phyloP scores from a whole-genome alignment of 1,140 invertebrate species.

The Scaptomyza montana region DNA sequence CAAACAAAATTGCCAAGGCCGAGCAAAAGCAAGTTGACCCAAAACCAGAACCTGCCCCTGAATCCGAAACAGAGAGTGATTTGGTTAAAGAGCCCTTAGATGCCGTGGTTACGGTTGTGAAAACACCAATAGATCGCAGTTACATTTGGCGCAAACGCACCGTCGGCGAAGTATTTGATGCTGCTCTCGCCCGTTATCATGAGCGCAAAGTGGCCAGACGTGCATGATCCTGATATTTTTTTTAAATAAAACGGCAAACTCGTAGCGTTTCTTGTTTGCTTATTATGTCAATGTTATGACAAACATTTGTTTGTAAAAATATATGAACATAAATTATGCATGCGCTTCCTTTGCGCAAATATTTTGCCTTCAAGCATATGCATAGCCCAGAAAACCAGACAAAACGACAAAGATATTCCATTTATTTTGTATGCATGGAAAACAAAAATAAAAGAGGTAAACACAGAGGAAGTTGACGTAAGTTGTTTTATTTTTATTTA shows the following conservation, averaged over 20 bases:
- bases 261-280: slow-evolving; percentile 8
- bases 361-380: slow-evolving; percentile 58
- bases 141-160: slow-evolving; percentile 94
- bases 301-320: background rate
- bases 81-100: background rate
- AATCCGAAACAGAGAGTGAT: slow-evolving; percentile 3
- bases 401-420: slow-evolving; percentile 56
- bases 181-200: slow-evolving; percentile 91
- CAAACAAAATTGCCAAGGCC: background rate
- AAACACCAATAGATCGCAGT: slow-evolving; percentile 84
- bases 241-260: slow-evolving; percentile 16
- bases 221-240: slow-evolving; percentile 52
- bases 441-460: slow-evolving; percentile 33
- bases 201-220: slow-evolving; percentile 87
- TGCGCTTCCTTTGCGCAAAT: slow-evolving; percentile 49
- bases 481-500: slow-evolving; percentile 47
- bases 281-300: slow-evolving; percentile 62
- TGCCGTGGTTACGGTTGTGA: slow-evolving; percentile 24
- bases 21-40: slow-evolving; percentile 26
- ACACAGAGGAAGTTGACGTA: slow-evolving; percentile 60
- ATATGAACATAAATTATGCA: slow-evolving; percentile 34
- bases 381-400: slow-evolving; percentile 26
- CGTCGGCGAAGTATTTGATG: slow-evolving; percentile 91
- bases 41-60: background rate
- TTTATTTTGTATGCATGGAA: slow-evolving; percentile 65